Evolutionary conservation across 2,888 invertebrate species (phyloP).

Genomic region (Lycaena phlaeas): DNA sequence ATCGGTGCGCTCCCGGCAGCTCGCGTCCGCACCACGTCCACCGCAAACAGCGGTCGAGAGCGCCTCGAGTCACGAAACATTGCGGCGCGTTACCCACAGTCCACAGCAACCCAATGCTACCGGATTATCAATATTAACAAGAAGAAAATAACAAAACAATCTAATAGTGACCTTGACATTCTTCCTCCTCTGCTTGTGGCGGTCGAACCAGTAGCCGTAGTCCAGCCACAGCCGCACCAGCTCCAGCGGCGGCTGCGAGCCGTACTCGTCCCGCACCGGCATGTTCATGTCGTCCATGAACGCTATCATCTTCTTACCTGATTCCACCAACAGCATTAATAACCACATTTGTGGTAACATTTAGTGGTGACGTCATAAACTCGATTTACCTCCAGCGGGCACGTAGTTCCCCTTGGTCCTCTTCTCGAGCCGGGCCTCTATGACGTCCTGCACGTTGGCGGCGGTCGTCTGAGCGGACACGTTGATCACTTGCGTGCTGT

Average conservation of each 20-base stretch:
- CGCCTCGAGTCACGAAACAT: too few species aligned
- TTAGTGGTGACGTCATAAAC: too few species aligned
- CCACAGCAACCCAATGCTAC: too few species aligned
- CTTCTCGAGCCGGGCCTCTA: slow-evolving; percentile 90
- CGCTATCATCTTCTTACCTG: slow-evolving; percentile 83
- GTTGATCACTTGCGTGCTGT: slow-evolving; percentile 81
- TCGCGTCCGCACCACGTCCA: too few species aligned
- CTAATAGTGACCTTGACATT: slow-evolving; percentile 85
- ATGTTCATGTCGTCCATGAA: slow-evolving; percentile 96
- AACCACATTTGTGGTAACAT: too few species aligned
- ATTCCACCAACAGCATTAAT: not conserved
- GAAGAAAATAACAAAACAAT: too few species aligned
- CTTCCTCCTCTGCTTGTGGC: slow-evolving; percentile 83
- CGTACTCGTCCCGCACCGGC: slow-evolving; percentile 91
- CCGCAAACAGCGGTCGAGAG: too few species aligned
- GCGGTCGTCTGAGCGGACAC: slow-evolving; percentile 94
- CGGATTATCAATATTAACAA: too few species aligned
- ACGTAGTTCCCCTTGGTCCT: slow-evolving; percentile 88
- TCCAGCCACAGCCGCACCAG: slow-evolving; percentile 88
- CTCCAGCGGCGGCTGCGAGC: slow-evolving; percentile 91
- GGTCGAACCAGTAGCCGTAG: slow-evolving; percentile 92
- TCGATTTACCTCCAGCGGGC: slow-evolving; percentile 77
- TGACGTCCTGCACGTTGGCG: slow-evolving; percentile 86
- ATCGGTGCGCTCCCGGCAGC: too few species aligned
- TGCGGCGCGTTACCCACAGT: too few species aligned